Percentiles rank a stretch among this genome's conserved stretches.
phyloP scores from a whole-genome alignment of 1,140 invertebrate species.

The Macrosteles quadrilineatus region DNA sequence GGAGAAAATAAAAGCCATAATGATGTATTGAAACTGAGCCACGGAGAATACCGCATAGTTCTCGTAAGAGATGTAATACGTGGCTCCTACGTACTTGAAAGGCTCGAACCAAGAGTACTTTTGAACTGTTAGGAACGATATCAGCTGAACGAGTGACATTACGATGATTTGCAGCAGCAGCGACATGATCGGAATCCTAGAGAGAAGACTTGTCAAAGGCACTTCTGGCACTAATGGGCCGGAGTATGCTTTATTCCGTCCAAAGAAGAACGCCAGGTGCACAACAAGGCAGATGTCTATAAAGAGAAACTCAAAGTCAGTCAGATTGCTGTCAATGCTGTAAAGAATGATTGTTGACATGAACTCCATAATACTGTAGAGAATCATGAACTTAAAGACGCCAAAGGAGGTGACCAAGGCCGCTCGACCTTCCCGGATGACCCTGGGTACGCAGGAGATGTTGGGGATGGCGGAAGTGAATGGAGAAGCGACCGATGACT shows the following conservation, averaged over 20 bases:
- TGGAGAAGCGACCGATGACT: constrained; percentile 95
- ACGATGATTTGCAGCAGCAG: constrained; percentile 73
- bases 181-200: constrained; percentile 65
- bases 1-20: constrained; percentile 85
- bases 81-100: constrained; percentile 55
- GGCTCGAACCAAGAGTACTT: constrained; percentile 71
- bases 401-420: constrained; percentile 95
- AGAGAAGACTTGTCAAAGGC: constrained; percentile 68
- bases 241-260: constrained; percentile 72
- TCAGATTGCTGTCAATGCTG: constrained; percentile 75
- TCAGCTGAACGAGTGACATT: constrained; percentile 66
- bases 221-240: constrained; percentile 65
- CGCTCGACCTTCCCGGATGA: constrained; percentile 90
- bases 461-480: constrained; percentile 90
- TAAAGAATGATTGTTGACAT: constrained; percentile 89
- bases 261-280: constrained; percentile 81
- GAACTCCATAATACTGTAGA: constrained; percentile 80
- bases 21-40: constrained; percentile 93
- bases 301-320: constrained; percentile 81
- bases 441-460: constrained; percentile 85
- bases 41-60: constrained; percentile 85
- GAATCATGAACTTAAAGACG: constrained; percentile 90
- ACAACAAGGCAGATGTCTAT: constrained; percentile 80
- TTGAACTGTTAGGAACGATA: constrained; percentile 63
- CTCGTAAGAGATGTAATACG: constrained; percentile 64